Evolutionary conservation across 2,888 invertebrate genomes (phyloP), one percentile per base, ranked within the genome.

Genomic region (Subacronicta megacephala): DNA sequence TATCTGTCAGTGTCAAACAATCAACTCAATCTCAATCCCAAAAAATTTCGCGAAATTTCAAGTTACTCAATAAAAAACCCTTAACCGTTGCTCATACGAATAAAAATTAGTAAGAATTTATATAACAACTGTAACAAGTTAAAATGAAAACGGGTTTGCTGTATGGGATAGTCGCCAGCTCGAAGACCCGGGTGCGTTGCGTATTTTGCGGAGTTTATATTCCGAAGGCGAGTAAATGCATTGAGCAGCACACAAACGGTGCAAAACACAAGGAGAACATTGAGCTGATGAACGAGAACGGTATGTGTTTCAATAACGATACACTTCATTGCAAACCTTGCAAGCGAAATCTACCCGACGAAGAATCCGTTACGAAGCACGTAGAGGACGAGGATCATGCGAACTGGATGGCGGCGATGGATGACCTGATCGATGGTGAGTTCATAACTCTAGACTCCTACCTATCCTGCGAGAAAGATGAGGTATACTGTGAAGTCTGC

Each of bases 171-270:
- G 82, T 90, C 15, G 82, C 77, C 6, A 81, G 78, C 61, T 88
- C 90, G 0, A 88, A 90, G 61, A 88, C 89, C 36, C 82, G 87
- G 51, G 88, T 90, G 17, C 87, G 87, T 46, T 91, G 90, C 67
- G 73, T 88, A 43, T 87, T 87, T 67, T 91, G 90, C 72, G 90
- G 86, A 31, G 89, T 90, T 2, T 83, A 77, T 64, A 87, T 91
- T 63, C 88, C 90, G 16, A 90, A 90, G 58, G 87, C 89, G 1
- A 83, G 76, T 43, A 89, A 85, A 85, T 90, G 89, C 61, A 90
- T 91, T 51, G 89, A 90, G 50, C 88, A 90, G 64, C 90, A 91
- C 63, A 81, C 79, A 15, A 87, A 89, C 53, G 90, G 90, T 7
- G 75, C 82, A 17, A 88, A 84, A 71, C 90, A 91, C 62, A 88